Conservation (phyloP, 2,797 vertebrate species). For the Glyptemys insculpta region DNA sequence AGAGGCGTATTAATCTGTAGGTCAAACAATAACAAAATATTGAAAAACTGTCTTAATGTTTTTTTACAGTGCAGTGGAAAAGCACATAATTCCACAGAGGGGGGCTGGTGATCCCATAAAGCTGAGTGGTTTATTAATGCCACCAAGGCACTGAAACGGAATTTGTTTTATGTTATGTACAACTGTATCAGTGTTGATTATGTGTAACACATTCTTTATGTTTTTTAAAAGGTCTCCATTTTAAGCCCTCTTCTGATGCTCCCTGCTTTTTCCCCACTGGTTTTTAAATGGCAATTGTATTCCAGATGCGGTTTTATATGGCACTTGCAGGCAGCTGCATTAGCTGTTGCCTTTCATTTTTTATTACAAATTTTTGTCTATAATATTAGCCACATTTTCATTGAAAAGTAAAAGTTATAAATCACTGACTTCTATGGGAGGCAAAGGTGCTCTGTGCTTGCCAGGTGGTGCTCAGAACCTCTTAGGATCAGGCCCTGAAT, state of each 20-base stretch:
- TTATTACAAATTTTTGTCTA: conserved; percentile 72
- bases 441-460: neutral
- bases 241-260: conserved; percentile 70
- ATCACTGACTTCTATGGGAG: conserved; percentile 48
- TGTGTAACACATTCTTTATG: conserved; percentile 75
- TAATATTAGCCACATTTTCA: conserved; percentile 45
- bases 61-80: conserved; percentile 73
- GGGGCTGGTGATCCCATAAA: conserved; percentile 74
- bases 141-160: conserved; percentile 73
- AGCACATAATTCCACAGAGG: conserved; percentile 67
- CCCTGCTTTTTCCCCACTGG: conserved; percentile 72
- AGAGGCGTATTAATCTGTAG: conserved; percentile 80
- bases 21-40: conserved; percentile 83
- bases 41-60: conserved; percentile 79
- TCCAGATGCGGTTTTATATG: conserved; percentile 72
- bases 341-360: conserved; percentile 70
- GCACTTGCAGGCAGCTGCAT: conserved; percentile 38
- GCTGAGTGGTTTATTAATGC: conserved; percentile 78
- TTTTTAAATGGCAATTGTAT: conserved; percentile 70
- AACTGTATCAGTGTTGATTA: conserved; percentile 76
- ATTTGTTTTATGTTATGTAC: conserved; percentile 78
- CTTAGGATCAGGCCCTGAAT: conserved; percentile 18
- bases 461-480: conserved; percentile 47
- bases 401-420: conserved; percentile 62
- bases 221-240: conserved; percentile 76